A percentile compares a stretch with the other conserved stretches of the same genome.
phyloP scores from a whole-genome alignment of 2,797 vertebrate species.

The Muscicapa striata region DNA sequence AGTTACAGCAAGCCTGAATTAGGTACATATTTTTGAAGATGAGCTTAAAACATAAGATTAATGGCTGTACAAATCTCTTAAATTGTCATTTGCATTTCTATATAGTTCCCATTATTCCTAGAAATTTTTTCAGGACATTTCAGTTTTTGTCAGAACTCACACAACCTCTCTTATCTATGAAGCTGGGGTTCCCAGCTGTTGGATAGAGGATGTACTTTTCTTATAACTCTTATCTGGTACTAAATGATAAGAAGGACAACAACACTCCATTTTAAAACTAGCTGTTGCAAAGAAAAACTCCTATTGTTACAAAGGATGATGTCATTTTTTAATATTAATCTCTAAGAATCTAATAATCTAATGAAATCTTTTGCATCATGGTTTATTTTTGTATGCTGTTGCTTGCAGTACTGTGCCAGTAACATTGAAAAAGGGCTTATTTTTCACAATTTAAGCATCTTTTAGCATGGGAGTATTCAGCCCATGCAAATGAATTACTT shows the following conservation, averaged over 20 bases:
- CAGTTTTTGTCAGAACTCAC: conserved; percentile 62
- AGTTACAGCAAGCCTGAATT: conserved; percentile 33
- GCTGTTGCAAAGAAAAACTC: conserved; percentile 53
- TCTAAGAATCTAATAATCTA: conserved; percentile 72
- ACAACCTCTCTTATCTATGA: conserved; percentile 75
- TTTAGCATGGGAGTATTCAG: conserved; percentile 3
- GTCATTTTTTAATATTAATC: conserved; percentile 74
- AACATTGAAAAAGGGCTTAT: conserved; percentile 42
- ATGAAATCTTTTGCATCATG: conserved; percentile 67
- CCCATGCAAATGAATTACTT: conserved; percentile 38
- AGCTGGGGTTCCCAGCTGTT: conserved; percentile 74
- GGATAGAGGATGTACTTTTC: conserved; percentile 64
- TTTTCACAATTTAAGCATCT: conserved; percentile 51
- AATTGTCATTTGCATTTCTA: conserved; percentile 69
- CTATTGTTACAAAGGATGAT: conserved; percentile 52
- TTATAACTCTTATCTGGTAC: conserved; percentile 68
- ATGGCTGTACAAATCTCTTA: conserved; percentile 63
- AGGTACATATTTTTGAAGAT: conserved; percentile 36
- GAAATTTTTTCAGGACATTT: conserved; percentile 62
- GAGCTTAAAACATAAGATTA: conserved; percentile 73
- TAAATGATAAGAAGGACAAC: conserved; percentile 73
- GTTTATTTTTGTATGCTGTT: conserved; percentile 19
- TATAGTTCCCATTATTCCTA: conserved; percentile 73
- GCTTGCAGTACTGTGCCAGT: background rate
- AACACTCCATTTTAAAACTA: conserved; percentile 62